Base-by-base conservation (phyloP, 2,888 invertebrate genomes). In the Biston stratarius region DNA sequence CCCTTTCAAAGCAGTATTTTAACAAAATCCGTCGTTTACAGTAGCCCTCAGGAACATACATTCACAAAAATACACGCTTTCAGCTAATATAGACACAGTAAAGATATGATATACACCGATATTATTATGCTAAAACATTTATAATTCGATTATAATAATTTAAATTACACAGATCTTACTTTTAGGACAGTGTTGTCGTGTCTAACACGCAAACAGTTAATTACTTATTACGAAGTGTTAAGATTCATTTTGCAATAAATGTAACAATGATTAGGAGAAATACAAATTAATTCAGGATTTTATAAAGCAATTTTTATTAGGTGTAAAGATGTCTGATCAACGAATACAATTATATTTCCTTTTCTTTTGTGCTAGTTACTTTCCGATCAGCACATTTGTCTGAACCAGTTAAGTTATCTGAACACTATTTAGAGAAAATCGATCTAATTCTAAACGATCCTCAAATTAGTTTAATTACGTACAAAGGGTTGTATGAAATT, bases 21-120 rank as follows among this genome's bases (percentile, higher is more conserved):
- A 33, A 33, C 11, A n/a, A 53, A 53, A 42, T 24, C 12, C 33
- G 24, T 14, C 52, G 38, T 53, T 38, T 65, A 47, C 5, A 24
- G 7, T 67, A 34, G 24, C 10, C 47, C 45, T 65, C 42, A 33
- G n/a, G 59, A 58, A 62, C 14, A 44, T 56, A 53, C 51, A 11
- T 63, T 53, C 64, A 53, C 53, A 62, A 69, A 70, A 69, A 71
- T 66, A 73, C 58, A 74, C 66, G 70, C 65, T 73, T 67, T 64
- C 57, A 70, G 70, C 68, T 66, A 60, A 56, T 60, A 62, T 59
- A 70, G 61, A 70, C 70, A 74, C 68, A 67, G 63, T 59, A 51
- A 38, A 59, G 64, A 67, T 67, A 70, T 70, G 67, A 60, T 62
- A 55, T 64, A 63, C 68, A 69, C 57, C 63, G 38, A 69, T 60